Evolutionary conservation across 2,888 invertebrate genomes (phyloP).

Genomic region (Sarcophaga subvicina): DNA sequence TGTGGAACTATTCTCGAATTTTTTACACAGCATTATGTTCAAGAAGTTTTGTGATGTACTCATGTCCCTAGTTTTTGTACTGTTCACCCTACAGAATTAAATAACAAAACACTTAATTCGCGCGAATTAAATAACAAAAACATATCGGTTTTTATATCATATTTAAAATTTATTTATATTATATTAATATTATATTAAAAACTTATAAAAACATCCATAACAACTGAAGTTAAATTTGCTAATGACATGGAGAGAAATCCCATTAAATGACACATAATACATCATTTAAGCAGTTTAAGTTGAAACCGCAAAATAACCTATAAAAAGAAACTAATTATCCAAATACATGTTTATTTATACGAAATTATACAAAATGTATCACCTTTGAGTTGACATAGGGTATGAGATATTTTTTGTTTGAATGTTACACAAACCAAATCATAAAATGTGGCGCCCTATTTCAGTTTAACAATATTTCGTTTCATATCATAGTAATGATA

Average conservation of each 20-base stretch:
- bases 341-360: slow-evolving; percentile 2
- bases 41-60: no score
- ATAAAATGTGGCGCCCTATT: slow-evolving; percentile 65
- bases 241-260: no score
- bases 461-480: slow-evolving; percentile 59
- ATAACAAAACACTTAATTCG: no score
- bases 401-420: slow-evolving; percentile 11
- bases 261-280: slow-evolving; percentile 60
- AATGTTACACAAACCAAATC: neutral
- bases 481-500: no score
- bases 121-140: no score
- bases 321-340: slow-evolving; percentile 44
- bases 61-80: no score
- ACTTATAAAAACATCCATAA: slow-evolving; percentile 49
- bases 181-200: slow-evolving; percentile 43
- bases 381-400: neutral
- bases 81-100: no score
- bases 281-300: slow-evolving; percentile 65
- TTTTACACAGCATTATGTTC: no score
- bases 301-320: slow-evolving; percentile 61
- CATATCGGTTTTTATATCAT: no score
- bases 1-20: no score
- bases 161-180: neutral
- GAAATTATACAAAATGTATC: no score
- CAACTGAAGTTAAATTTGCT: slow-evolving; percentile 60